These are phyloP conservation scores for Myotis myotis DNA, from an alignment of 2,797 vertebrate genomes.

Conservation along the genomic window DNA sequence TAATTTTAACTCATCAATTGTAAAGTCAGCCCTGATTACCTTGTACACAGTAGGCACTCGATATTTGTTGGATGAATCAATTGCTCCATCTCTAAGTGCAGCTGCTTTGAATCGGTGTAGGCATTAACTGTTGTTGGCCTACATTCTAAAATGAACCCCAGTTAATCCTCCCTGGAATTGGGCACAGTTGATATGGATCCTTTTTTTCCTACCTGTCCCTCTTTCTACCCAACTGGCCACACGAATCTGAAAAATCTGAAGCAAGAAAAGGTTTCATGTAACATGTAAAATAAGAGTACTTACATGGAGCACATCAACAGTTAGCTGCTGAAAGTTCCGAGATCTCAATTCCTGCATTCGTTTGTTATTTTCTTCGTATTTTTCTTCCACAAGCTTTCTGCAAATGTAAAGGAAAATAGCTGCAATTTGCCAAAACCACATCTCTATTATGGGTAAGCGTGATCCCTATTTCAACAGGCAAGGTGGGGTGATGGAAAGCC, in stretches of 20 bases:
- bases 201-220: neutral
- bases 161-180: neutral
- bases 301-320: conserved; percentile 81
- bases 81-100: neutral
- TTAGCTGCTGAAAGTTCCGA: conserved; percentile 83
- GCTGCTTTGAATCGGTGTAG: neutral
- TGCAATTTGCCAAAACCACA: neutral
- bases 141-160: neutral
- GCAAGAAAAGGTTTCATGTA: neutral
- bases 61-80: neutral
- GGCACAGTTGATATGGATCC: neutral
- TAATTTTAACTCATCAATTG: neutral
- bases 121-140: neutral
- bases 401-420: conserved; percentile 52
- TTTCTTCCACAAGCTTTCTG: conserved; percentile 89
- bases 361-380: conserved; percentile 87
- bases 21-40: neutral
- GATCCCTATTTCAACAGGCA: neutral
- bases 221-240: neutral
- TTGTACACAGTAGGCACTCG: neutral
- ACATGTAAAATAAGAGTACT: conserved; percentile 44
- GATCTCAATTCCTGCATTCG: conserved; percentile 85
- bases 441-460: neutral
- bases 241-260: neutral
- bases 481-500: neutral